Evolutionary conservation across 2,888 invertebrate species (phyloP).

Genomic region (Dicycla oo): DNA sequence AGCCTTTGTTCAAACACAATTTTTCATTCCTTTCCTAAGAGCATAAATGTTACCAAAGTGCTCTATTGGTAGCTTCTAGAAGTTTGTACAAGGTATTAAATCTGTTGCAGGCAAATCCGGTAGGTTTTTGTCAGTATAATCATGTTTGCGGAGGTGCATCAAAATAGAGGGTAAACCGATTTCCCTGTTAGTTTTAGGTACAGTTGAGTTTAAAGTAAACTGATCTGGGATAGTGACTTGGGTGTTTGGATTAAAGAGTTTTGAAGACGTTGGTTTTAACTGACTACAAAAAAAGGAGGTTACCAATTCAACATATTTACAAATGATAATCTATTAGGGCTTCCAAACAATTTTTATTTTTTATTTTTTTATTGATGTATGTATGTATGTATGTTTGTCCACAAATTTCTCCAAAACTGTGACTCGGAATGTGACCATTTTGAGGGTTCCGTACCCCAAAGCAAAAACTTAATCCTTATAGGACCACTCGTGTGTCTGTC

Average conservation of each 20-base stretch:
- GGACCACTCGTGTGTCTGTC: too few relatives aligned
- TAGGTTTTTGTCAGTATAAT: conserved; percentile 55
- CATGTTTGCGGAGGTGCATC: conserved; percentile 54
- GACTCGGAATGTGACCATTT: too few relatives aligned
- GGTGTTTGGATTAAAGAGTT: background rate
- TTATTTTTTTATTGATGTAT: too few relatives aligned
- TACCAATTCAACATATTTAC: too few relatives aligned
- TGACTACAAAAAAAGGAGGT: too few relatives aligned
- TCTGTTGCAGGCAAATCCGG: conserved; percentile 29
- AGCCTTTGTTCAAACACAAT: conserved; percentile 28
- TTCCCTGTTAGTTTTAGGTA: conserved; percentile 27
- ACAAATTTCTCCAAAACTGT: too few relatives aligned
- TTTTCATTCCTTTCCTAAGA: conserved; percentile 25
- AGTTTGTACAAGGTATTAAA: conserved; percentile 48
- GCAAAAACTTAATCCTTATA: too few relatives aligned
- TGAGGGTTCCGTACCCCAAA: too few relatives aligned
- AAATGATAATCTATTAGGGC: too few relatives aligned
- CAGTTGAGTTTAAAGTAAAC: conserved; percentile 22
- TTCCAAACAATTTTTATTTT: too few relatives aligned
- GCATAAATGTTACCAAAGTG: conserved; percentile 16
- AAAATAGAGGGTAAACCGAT: conserved; percentile 32
- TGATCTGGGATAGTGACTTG: background rate
- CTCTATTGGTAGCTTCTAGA: conserved; percentile 1
- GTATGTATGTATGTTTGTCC: too few relatives aligned
- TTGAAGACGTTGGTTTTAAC: background rate